These are phyloP conservation scores for Propithecus perrieri DNA, from an alignment of 2,797 vertebrate genomes.

Conservation along the genomic window DNA sequence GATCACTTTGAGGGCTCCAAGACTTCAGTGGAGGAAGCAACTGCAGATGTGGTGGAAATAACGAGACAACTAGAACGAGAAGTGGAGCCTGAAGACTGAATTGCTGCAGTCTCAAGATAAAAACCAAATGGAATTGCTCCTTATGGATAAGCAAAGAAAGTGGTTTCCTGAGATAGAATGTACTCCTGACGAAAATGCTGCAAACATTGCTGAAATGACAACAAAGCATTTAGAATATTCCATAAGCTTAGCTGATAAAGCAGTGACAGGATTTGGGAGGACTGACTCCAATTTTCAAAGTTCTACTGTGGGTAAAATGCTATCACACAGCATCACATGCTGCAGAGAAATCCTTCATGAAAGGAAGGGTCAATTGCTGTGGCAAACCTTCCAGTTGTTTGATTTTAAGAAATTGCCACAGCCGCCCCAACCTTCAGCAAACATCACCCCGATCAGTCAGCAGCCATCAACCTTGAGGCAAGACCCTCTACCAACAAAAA, in stretches of 20 bases:
- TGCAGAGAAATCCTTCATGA: background rate
- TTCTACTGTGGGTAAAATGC: background rate
- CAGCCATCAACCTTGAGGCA: background rate
- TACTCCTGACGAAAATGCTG: background rate
- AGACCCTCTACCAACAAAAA: background rate
- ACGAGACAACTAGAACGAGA: background rate
- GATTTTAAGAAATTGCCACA: background rate
- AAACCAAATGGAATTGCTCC: background rate
- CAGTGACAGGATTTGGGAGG: background rate
- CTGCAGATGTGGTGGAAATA: background rate
- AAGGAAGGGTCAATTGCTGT: background rate
- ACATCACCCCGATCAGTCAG: background rate
- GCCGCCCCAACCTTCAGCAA: background rate
- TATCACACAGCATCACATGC: background rate
- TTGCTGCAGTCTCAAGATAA: background rate
- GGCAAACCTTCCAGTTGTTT: background rate
- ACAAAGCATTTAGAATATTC: background rate
- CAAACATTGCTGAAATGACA: background rate
- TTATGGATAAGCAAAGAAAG: background rate
- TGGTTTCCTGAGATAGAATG: background rate
- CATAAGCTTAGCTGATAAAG: background rate
- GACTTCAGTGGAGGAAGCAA: background rate
- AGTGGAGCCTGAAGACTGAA: background rate
- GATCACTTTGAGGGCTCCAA: background rate
- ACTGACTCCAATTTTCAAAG: background rate